Evolutionary conservation across 2,797 vertebrate genomes (phyloP), one percentile per base, ranked within the genome.

Genomic region (Ceyx erithaca): DNA sequence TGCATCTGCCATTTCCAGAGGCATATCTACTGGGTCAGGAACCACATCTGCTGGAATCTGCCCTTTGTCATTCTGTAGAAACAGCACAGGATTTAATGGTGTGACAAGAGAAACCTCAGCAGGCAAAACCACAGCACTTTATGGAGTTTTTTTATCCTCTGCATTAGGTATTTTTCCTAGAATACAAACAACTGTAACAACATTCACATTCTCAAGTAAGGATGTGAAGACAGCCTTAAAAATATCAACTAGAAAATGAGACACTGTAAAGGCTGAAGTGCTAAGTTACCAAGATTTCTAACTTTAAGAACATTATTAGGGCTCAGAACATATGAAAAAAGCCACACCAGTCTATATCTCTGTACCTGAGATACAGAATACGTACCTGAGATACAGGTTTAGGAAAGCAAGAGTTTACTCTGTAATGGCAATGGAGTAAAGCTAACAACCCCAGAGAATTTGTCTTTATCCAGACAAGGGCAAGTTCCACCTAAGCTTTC

Each of bases 11-110:
- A 99, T 99, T 90, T 99, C 99, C 89, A 99, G 85, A 0, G 99
- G 98, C 99, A 99, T 99, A 87, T 99, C 99, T 8, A 99, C 97
- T 0, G 99, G 98, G 88, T 99, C 99, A 2, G 99, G 99, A 48
- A 99, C 99, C 72, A 99, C 98, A 14, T 99, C 99, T 4, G 97
- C 98, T 2, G 99, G 98, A 84, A 97, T 98, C 96, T 98, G 98
- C 8, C 99, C 99, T 95, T 97, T 98, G 87, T 99, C 99, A 41
- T 99, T 99, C 99, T 99, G 96, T 8, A 45, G 88, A 59, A 92
- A 80, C 31, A 45, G 46, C 35, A 33, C 20, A 69, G 37, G 12
- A 84, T 62, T 87, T 61, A 64, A 64, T 11, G 35, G 0, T 37
- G 28, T 30, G 28, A 70, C 21, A 72, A 41, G 26, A 68, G 8